Conservation (phyloP, 2,113 vertebrate genomes). For the Chloropsis cyanopogon region DNA sequence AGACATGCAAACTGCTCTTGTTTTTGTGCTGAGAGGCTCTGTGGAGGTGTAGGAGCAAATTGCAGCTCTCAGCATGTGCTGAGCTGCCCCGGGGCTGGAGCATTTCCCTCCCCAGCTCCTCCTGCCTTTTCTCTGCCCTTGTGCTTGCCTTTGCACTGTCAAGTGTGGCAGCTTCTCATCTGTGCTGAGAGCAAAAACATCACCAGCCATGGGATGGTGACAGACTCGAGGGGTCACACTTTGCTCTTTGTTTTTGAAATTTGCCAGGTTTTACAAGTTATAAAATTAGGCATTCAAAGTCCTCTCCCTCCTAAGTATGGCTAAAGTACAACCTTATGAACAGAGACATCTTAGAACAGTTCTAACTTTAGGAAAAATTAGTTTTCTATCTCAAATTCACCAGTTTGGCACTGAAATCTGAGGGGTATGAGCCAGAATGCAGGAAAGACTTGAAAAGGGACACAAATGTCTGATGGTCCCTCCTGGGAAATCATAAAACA, state of each 20-base stretch:
- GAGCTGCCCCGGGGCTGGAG: not conserved
- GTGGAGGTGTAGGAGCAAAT: conserved; percentile 9
- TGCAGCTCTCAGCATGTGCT: not conserved
- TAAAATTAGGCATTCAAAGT: not conserved
- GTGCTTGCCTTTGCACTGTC: not conserved
- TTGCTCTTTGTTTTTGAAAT: not conserved
- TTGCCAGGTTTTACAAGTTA: not conserved
- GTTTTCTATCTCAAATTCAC: not conserved
- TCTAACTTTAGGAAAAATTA: not conserved
- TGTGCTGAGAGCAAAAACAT: not conserved
- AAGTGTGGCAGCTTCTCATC: not conserved
- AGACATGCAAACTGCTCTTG: not conserved
- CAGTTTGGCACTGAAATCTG: not conserved
- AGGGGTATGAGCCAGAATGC: not conserved
- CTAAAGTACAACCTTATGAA: not conserved
- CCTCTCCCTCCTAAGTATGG: not conserved
- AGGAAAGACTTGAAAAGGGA: not conserved
- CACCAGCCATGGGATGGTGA: not conserved
- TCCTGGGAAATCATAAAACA: not conserved
- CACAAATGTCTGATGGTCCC: not conserved
- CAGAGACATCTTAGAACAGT: not conserved
- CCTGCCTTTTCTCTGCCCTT: not conserved
- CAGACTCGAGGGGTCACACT: not conserved
- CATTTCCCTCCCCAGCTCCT: not conserved
- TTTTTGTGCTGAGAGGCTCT: not conserved